A percentile compares a stretch with the other conserved stretches of the same genome.
These are phyloP conservation scores for Tenthredo amoena DNA, from an alignment of 2,888 invertebrate genomes.

Conservation along the genomic window DNA sequence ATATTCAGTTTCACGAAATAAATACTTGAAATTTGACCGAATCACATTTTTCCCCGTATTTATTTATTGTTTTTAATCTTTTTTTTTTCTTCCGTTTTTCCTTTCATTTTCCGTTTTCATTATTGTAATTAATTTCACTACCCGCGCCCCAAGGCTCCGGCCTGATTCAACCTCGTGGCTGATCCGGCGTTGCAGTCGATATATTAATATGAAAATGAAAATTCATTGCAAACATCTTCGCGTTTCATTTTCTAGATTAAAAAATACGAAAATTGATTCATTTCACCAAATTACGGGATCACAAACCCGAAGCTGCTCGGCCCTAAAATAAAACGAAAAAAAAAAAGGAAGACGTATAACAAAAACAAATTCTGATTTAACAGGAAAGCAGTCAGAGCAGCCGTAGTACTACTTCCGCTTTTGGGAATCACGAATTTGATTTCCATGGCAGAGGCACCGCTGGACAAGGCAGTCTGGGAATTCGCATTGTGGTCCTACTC, in stretches of 20 bases:
- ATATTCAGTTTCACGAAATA: neutral
- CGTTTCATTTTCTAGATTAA: neutral
- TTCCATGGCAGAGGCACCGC: conserved; percentile 85
- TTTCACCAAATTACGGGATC: neutral
- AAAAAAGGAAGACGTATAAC: too few relatives aligned
- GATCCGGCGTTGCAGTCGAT: neutral
- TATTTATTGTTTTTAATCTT: neutral
- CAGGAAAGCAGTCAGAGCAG: conserved; percentile 91
- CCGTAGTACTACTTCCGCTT: conserved; percentile 88
- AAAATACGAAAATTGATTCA: neutral
- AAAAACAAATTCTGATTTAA: conserved; percentile 36
- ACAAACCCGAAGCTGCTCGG: neutral
- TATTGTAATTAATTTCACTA: neutral
- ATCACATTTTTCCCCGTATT: neutral
- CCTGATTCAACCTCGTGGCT: neutral
- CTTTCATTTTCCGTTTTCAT: conserved; percentile 35
- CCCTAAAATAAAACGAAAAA: neutral
- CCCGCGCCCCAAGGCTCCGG: neutral
- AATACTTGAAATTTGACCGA: neutral
- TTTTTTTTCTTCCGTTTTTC: neutral
- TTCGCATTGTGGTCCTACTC: conserved; percentile 90
- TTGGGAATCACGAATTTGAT: conserved; percentile 90
- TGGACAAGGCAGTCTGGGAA: conserved; percentile 84
- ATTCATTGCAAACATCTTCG: neutral
- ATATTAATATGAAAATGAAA: neutral